Base-by-base conservation (phyloP, 2,888 invertebrate genomes). In the Pheosia tremula region DNA sequence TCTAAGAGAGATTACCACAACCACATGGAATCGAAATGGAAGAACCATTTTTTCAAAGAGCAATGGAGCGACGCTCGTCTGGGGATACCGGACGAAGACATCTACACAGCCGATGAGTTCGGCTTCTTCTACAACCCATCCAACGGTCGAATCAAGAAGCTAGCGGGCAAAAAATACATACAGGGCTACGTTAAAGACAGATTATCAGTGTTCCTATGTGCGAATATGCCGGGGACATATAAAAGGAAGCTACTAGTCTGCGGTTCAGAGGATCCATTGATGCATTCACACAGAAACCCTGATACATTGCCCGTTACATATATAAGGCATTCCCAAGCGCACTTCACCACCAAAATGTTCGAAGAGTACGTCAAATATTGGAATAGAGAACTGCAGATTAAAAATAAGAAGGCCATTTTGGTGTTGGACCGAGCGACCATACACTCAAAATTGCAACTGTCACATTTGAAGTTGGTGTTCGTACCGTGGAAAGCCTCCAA, bases 401-500 rank as follows among this genome's bases (percentile, higher is more conserved):
- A 65, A 24, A 70, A 83, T 57, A 68, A 74, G 9, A 83, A 74
- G 67, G 84, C 80, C 0, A 67, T 85, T 0, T 59, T 85, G 3
- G 66, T 86, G 0, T 59, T 86, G 49, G 85, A 86, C 59, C 59
- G 85, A 13, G 85, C 84, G 0, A 83, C 83, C 0, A 83, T 85
- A 67, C 85, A 86, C 68, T 77, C 84, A 1, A 86, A 86, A 65
- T 50, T 85, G 3, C 78, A 81, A 41, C 62, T 85, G 24, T 80
- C 83, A 0, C 74, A 86, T 70, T 70, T 86, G 10, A 85, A 83
- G 59, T 50, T 86, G 11, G 80, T 84, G 0, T 86, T 85, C 37
- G 81, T 85, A 0, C 85, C 85, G 0, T 86, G 85, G 84, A 86
- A 85, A 57, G 82, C 84, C 0, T 72, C 81, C 0, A 79, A 77